Evolutionary conservation across 2,113 vertebrate genomes (phyloP).

Genomic region (Prietella phreatophila): DNA sequence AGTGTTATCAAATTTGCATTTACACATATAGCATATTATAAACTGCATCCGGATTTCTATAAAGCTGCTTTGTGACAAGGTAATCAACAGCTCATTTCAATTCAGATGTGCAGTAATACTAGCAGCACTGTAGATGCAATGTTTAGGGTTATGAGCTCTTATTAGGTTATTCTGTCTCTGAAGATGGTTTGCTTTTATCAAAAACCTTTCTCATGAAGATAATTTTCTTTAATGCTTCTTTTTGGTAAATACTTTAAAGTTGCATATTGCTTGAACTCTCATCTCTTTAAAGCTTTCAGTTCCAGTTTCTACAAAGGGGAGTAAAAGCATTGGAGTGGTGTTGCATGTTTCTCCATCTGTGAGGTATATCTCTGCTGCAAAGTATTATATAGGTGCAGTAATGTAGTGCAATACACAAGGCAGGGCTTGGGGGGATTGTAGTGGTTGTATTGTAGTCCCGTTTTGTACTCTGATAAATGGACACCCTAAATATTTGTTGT

Average conservation of each 20-base stretch:
- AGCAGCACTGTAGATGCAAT: background rate
- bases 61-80: background rate
- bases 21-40: background rate
- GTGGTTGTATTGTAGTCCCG: background rate
- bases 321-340: constrained; percentile 17
- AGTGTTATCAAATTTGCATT: background rate
- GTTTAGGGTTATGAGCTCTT: background rate
- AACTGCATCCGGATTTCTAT: background rate
- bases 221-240: constrained; percentile 1
- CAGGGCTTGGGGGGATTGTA: background rate
- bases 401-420: background rate
- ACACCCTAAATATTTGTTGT: background rate
- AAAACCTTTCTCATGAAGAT: background rate
- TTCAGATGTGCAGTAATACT: background rate
- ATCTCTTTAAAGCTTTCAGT: constrained; percentile 11
- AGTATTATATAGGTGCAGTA: background rate
- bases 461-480: background rate
- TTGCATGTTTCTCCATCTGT: background rate
- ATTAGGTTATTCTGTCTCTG: background rate
- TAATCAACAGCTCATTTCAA: background rate
- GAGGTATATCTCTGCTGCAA: background rate
- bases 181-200: constrained; percentile 1
- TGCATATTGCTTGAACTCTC: background rate
- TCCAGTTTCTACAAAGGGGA: background rate
- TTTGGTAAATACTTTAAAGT: background rate